Evolutionary conservation across 1,140 invertebrate genomes (phyloP).

Genomic region (Cydia pomonella): DNA sequence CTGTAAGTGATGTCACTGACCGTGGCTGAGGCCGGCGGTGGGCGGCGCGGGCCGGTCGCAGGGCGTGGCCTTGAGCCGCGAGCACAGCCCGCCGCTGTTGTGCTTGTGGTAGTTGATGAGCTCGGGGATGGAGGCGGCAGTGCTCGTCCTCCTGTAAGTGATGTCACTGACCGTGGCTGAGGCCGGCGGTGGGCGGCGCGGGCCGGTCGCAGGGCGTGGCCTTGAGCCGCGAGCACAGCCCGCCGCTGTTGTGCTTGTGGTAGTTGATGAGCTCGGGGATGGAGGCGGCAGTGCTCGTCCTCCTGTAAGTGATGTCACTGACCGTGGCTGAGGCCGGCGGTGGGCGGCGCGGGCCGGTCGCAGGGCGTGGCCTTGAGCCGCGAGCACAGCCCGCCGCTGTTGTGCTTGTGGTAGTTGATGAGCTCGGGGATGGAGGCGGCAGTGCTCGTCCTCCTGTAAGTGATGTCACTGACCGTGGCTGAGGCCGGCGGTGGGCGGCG

Average conservation of each 20-base stretch:
- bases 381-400: too few relatives aligned
- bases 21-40: constrained; percentile 91
- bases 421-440: too few relatives aligned
- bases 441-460: too few relatives aligned
- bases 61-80: constrained; percentile 89
- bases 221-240: constrained; percentile 89
- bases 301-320: constrained; percentile 80
- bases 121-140: constrained; percentile 77
- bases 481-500: too few relatives aligned
- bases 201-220: constrained; percentile 92
- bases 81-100: constrained; percentile 63
- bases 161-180: constrained; percentile 55
- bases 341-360: too few relatives aligned
- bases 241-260: constrained; percentile 33
- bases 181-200: constrained; percentile 93
- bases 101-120: too few relatives aligned
- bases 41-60: constrained; percentile 92
- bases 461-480: too few relatives aligned
- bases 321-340: too few relatives aligned
- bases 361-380: too few relatives aligned
- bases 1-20: constrained; percentile 92
- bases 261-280: too few relatives aligned
- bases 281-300: constrained; percentile 73
- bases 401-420: constrained; percentile 54
- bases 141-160: constrained; percentile 94